These are phyloP conservation scores for Platichthys stellatus DNA, from an alignment of 2,113 vertebrate species.

Conservation along the genomic window DNA sequence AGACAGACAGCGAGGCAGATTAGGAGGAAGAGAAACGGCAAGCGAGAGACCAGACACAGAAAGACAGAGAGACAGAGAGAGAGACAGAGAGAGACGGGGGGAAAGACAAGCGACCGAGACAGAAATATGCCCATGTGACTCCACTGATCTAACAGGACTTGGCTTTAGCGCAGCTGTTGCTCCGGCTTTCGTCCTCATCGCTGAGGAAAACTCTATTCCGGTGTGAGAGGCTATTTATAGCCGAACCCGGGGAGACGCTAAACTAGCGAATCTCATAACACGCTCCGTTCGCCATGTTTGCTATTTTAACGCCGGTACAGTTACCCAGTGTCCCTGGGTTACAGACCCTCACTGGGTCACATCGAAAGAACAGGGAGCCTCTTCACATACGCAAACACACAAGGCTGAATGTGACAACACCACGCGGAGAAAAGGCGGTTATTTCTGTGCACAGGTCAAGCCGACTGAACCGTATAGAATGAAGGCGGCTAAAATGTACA, in stretches of 20 bases:
- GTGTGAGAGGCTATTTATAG: slow-evolving; percentile 80
- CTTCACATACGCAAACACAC: background rate
- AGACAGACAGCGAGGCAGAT: slow-evolving; percentile 34
- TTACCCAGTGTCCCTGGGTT: slow-evolving; percentile 73
- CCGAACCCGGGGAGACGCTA: slow-evolving; percentile 69
- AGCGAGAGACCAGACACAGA: slow-evolving; percentile 30
- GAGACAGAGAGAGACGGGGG: slow-evolving; percentile 25
- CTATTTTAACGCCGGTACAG: slow-evolving; percentile 77
- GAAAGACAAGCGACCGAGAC: slow-evolving; percentile 28
- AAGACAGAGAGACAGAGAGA: slow-evolving; percentile 28
- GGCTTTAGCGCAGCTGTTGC: slow-evolving; percentile 84
- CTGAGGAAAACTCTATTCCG: slow-evolving; percentile 83
- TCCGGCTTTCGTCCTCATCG: slow-evolving; percentile 74
- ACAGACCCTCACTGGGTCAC: slow-evolving; percentile 62
- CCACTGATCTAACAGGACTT: slow-evolving; percentile 77
- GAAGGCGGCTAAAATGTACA: slow-evolving; percentile 20
- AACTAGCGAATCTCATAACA: slow-evolving; percentile 74
- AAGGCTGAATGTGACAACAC: slow-evolving; percentile 33
- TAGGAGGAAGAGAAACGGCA: slow-evolving; percentile 22
- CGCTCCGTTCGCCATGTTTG: slow-evolving; percentile 60
- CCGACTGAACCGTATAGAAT: slow-evolving; percentile 26
- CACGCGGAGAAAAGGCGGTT: slow-evolving; percentile 32
- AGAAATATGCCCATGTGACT: slow-evolving; percentile 65
- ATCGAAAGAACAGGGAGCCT: slow-evolving; percentile 17
- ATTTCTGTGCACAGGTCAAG: slow-evolving; percentile 33